Percentiles rank a stretch among this genome's conserved stretches.
These are phyloP conservation scores for Heterohyrax brucei DNA, from an alignment of 2,797 vertebrate genomes.

Conservation along the genomic window DNA sequence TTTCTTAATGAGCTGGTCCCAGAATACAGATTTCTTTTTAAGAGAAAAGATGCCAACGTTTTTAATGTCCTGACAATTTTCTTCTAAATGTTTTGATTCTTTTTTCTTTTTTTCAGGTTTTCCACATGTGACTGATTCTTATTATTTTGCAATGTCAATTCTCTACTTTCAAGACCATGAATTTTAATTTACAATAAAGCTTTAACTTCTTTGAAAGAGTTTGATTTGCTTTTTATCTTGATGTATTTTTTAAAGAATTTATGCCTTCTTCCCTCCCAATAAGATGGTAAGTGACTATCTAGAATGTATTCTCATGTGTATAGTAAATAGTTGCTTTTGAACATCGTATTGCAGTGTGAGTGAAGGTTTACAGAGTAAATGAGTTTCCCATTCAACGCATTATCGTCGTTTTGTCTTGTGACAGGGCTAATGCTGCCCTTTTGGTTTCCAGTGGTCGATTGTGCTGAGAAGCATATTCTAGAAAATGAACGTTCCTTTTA, in stretches of 20 bases:
- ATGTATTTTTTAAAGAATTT: background rate
- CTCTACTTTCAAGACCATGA: background rate
- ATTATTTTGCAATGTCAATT: background rate
- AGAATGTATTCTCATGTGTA: background rate
- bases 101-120: background rate
- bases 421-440: no score
- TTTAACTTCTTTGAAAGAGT: background rate
- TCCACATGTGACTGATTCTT: no score
- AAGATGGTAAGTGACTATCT: background rate
- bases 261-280: background rate
- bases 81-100: background rate
- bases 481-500: no score
- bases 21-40: background rate
- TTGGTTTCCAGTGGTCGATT: no score
- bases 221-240: background rate
- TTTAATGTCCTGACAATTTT: background rate
- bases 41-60: background rate
- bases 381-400: no score
- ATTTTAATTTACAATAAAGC: conserved; percentile 8
- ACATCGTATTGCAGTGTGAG: no score
- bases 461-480: no score
- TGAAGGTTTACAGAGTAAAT: no score
- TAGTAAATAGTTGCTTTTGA: background rate
- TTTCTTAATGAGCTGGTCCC: background rate
- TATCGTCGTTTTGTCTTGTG: no score